phyloP scores from a whole-genome alignment of 2,113 vertebrate species.

The Herpailurus yagouaroundi region DNA sequence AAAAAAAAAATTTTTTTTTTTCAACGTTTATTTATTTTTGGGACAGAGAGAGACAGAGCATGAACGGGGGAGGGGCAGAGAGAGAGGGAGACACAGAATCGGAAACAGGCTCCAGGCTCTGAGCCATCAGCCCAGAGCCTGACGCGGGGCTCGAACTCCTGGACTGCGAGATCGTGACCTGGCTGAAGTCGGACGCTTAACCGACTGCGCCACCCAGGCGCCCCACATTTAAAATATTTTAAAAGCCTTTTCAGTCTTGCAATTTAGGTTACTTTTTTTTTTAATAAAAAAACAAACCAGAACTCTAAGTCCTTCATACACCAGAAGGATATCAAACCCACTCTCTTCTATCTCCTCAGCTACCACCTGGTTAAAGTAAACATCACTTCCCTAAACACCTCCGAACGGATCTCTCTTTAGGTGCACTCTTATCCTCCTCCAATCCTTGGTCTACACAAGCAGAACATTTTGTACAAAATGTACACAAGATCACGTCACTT shows the following conservation, averaged over 20 bases:
- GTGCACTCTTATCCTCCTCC: not conserved
- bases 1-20: too few species aligned
- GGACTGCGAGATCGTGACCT: too few species aligned
- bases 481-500: not conserved
- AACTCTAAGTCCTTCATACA: not conserved
- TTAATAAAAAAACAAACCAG: not conserved
- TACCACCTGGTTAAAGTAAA: not conserved
- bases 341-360: not conserved
- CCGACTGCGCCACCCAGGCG: too few species aligned
- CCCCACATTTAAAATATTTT: conserved; percentile 33
- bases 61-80: too few species aligned
- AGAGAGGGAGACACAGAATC: too few species aligned
- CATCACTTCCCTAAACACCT: not conserved
- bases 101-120: too few species aligned
- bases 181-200: too few species aligned
- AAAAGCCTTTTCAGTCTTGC: not conserved
- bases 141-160: too few species aligned
- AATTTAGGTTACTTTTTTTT: not conserved
- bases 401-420: not conserved
- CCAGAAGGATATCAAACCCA: not conserved
- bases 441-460: not conserved
- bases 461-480: not conserved
- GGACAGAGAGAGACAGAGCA: too few species aligned
- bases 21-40: too few species aligned
- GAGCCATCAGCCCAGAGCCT: too few species aligned